Conservation (phyloP, 2,888 invertebrate genomes). For the Dolomedes plantarius region DNA sequence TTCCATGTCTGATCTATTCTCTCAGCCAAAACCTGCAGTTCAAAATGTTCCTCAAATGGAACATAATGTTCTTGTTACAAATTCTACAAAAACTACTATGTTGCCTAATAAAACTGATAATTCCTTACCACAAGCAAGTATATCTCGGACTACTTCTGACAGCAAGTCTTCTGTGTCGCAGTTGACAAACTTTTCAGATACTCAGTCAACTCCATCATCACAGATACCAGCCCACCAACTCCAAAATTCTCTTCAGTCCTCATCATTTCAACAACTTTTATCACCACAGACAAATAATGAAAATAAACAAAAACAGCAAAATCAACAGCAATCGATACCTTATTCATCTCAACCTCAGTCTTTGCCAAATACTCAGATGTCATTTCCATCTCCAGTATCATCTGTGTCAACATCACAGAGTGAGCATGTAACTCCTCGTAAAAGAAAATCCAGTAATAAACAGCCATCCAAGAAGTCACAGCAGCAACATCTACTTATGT, state of each 20-base stretch:
- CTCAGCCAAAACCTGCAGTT: not conserved
- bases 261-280: constrained; percentile 22
- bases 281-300: constrained; percentile 19
- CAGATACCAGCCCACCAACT: not conserved
- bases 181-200: not conserved
- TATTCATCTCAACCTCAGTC: constrained; percentile 14
- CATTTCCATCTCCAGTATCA: not conserved
- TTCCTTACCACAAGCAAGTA: constrained; percentile 28
- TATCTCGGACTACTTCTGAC: constrained; percentile 26
- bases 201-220: not conserved
- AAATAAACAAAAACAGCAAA: constrained; percentile 34
- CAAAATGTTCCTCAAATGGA: not conserved
- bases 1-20: not conserved
- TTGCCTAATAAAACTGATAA: constrained; percentile 43
- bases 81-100: constrained; percentile 29
- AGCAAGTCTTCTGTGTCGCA: constrained; percentile 42
- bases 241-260: constrained; percentile 31
- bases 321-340: constrained; percentile 16
- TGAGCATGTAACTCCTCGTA: constrained; percentile 35
- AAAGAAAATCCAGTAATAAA: constrained; percentile 53
- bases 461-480: constrained; percentile 52
- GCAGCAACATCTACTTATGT: constrained; percentile 26
- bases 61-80: not conserved
- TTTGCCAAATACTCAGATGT: constrained; percentile 12
- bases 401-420: constrained; percentile 22